Evolutionary conservation across 2,113 vertebrate genomes (phyloP).

Genomic region (Danio rerio): DNA sequence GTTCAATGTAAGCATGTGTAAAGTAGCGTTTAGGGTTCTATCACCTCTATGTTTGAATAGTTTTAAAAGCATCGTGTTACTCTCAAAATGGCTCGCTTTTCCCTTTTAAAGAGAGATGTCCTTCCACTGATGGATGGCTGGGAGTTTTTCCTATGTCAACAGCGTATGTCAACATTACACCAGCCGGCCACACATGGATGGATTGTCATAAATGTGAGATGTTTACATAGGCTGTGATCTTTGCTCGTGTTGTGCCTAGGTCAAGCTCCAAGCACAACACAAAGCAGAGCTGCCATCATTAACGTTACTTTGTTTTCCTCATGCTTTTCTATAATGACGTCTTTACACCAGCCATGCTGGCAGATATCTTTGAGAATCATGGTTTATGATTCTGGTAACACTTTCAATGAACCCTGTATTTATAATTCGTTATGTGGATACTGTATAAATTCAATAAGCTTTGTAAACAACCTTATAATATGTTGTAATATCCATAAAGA

Average conservation of each 20-base stretch:
- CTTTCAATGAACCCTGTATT: too few relatives aligned
- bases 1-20: background rate
- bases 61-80: background rate
- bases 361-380: background rate
- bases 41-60: slow-evolving; percentile 10
- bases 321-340: background rate
- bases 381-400: too few relatives aligned
- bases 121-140: slow-evolving; percentile 43
- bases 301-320: background rate
- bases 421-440: too few relatives aligned
- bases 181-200: slow-evolving; percentile 37
- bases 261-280: slow-evolving; percentile 13
- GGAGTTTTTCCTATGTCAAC: slow-evolving; percentile 54
- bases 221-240: slow-evolving; percentile 53
- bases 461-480: too few relatives aligned
- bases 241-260: slow-evolving; percentile 43
- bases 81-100: background rate
- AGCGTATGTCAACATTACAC: slow-evolving; percentile 51
- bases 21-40: background rate
- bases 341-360: background rate
- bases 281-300: background rate
- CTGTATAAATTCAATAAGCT: too few relatives aligned
- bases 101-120: slow-evolving; percentile 13
- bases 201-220: slow-evolving; percentile 44
- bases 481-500: too few relatives aligned